phyloP scores from a whole-genome alignment of 2,888 invertebrate genomes.

The Spisula subtruncata region DNA sequence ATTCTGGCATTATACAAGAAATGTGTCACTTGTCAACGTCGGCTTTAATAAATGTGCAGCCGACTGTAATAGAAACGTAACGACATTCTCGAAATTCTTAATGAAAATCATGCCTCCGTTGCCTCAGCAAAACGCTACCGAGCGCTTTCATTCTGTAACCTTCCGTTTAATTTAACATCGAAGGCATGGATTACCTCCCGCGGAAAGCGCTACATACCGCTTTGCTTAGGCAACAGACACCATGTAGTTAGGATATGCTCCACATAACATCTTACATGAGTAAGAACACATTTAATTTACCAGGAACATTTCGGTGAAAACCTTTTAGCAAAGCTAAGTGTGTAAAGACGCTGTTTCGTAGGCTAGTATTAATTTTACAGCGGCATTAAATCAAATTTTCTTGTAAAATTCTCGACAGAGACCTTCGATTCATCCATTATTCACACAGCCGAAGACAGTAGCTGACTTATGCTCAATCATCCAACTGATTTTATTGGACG shows the following conservation, averaged over 20 bases:
- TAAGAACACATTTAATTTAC: conserved; percentile 15
- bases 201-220: too few relatives aligned
- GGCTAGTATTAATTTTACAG: conserved; percentile 39
- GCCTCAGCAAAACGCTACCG: too few relatives aligned
- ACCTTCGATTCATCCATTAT: conserved; percentile 54
- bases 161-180: too few relatives aligned
- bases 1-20: too few relatives aligned
- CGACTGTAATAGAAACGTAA: background rate
- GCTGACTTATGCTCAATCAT: conserved; percentile 59
- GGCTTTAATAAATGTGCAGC: background rate
- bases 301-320: conserved; percentile 7
- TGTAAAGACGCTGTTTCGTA: background rate
- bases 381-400: conserved; percentile 51
- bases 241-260: background rate
- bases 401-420: conserved; percentile 40
- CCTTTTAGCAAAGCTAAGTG: conserved; percentile 26
- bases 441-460: conserved; percentile 43
- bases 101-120: too few relatives aligned
- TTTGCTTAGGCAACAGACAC: too few relatives aligned
- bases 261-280: background rate
- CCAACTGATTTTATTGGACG: conserved; percentile 49
- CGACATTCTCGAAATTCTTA: background rate
- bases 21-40: background rate
- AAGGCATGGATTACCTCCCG: too few relatives aligned
- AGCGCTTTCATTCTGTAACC: too few relatives aligned